Conservation (phyloP, 2,888 invertebrate species). For the Mactromeris polynyma region DNA sequence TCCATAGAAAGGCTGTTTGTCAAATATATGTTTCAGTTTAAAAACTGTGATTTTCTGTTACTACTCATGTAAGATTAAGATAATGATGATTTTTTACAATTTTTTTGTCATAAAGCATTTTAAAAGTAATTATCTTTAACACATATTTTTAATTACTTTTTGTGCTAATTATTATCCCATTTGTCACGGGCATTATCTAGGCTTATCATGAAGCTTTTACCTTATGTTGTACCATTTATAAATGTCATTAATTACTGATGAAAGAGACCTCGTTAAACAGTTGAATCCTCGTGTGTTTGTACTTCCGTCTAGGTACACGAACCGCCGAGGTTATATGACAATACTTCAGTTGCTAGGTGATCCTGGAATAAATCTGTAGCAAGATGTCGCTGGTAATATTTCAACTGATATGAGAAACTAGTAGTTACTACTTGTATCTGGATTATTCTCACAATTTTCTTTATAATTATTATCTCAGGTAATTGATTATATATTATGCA, state of each 20-base stretch:
- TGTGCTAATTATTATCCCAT: neutral
- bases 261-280: neutral
- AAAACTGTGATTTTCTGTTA: no score
- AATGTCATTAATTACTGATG: constrained; percentile 14
- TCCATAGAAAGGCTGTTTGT: no score
- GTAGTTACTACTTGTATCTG: neutral
- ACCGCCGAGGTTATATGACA: neutral
- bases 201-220: neutral
- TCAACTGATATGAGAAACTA: neutral
- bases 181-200: neutral
- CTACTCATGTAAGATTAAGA: no score
- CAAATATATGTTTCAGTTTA: no score
- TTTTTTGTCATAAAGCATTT: no score
- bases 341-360: constrained; percentile 9
- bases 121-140: no score
- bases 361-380: neutral
- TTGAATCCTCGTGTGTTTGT: neutral
- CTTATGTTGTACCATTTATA: neutral
- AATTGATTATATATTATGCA: neutral
- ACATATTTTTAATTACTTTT: no score
- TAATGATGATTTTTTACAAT: no score
- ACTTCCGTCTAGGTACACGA: constrained; percentile 11
- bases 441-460: neutral
- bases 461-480: neutral
- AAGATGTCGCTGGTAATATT: neutral